phyloP scores from a whole-genome alignment of 2,797 vertebrate genomes.

The Sphenopsis melanotis region DNA sequence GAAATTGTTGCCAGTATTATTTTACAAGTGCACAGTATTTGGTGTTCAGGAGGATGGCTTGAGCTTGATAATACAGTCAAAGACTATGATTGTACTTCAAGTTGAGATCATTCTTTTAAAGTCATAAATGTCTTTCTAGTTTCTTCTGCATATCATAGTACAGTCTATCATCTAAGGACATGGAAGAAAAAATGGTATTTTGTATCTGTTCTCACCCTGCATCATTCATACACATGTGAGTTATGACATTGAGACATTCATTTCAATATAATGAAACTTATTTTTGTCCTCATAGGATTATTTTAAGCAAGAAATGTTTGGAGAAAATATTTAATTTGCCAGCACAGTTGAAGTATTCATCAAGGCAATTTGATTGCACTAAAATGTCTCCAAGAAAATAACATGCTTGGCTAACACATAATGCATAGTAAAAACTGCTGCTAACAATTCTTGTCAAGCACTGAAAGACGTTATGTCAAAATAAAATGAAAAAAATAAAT shows the following conservation, averaged over 20 bases:
- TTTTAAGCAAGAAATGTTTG: background rate
- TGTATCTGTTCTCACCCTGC: background rate
- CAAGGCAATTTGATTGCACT: background rate
- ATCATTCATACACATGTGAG: background rate
- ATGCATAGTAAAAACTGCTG: background rate
- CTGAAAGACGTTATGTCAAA: background rate
- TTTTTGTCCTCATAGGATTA: background rate
- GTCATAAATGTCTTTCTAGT: background rate
- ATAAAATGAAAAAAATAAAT: background rate
- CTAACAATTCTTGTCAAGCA: background rate
- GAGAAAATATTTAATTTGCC: background rate
- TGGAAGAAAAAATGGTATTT: background rate
- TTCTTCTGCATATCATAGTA: background rate
- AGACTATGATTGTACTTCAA: background rate
- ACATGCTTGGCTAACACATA: background rate
- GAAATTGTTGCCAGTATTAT: background rate
- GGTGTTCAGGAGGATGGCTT: background rate
- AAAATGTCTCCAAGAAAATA: background rate
- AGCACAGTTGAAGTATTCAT: background rate
- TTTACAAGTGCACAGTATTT: background rate
- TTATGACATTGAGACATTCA: background rate
- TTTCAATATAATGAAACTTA: background rate
- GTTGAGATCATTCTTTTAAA: background rate
- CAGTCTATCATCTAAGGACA: background rate
- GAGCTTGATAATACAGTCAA: background rate